Evolutionary conservation across 2,888 invertebrate genomes (phyloP).

Genomic region (Morpho helenor): DNA sequence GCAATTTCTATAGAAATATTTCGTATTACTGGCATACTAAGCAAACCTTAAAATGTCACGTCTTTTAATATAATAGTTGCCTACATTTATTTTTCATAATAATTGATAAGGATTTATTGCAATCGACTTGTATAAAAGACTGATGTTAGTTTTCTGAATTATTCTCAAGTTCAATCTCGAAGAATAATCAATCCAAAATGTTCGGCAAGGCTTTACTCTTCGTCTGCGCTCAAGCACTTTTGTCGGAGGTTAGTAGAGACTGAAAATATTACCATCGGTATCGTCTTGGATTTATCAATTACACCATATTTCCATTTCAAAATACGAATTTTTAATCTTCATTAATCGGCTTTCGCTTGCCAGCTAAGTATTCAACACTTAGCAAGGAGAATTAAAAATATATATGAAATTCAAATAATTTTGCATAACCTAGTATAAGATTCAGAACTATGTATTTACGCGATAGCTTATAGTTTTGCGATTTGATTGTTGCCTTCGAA

Average conservation of each 20-base stretch:
- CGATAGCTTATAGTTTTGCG: too few relatives aligned
- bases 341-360: too few relatives aligned
- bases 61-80: neutral
- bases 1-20: neutral
- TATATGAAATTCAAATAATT: too few relatives aligned
- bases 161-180: constrained; percentile 11
- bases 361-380: too few relatives aligned
- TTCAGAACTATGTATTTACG: too few relatives aligned
- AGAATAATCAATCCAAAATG: constrained; percentile 8
- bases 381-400: too few relatives aligned
- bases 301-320: too few relatives aligned
- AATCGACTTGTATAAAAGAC: constrained; percentile 1
- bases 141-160: neutral
- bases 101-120: neutral
- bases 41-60: neutral
- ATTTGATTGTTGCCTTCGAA: too few relatives aligned
- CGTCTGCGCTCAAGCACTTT: constrained; percentile 33
- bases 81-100: neutral
- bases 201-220: constrained; percentile 31
- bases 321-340: too few relatives aligned
- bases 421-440: too few relatives aligned
- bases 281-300: neutral
- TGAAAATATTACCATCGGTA: neutral
- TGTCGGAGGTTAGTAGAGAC: constrained; percentile 5
- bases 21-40: neutral